Base-by-base conservation (phyloP, 53 echinoderm and acorn worm genomes). In the Holothuria scabra region DNA sequence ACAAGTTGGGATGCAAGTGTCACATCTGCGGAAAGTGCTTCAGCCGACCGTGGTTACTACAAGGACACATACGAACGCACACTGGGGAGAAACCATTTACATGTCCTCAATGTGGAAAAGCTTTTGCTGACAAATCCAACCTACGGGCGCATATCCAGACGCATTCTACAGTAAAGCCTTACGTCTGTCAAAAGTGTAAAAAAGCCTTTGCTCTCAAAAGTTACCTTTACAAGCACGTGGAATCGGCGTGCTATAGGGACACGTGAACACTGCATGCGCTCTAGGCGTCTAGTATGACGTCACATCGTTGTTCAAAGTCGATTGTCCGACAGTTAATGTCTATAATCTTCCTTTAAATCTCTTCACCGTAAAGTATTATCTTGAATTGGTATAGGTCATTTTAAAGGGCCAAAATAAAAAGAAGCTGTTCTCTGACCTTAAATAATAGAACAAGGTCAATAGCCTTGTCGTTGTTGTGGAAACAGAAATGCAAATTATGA, bases 81-180 rank as follows among this genome's bases (percentile, higher is more conserved):
- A 99, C 99, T 6, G 99, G 99, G 11, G 99, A 99, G 86, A 95
- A 95, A 41, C 99, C 99, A 10, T 99, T 95, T 84, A 31, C 87
- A 67, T 94, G 94, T 70, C 99, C 94, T 20, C 87, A 92, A 76
- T 99, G 99, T 38, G 91, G 92, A 64, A 99, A 99, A 81, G 92
- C 99, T 52, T 99, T 99, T 81, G 94, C 99, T n/a, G 99, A 99
- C 88, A 99, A 99, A 84, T 99, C 99, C 41, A 99, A 99, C 89
- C 80, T 99, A 59, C 86, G 99, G 57, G 94, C 99, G n/a, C 99
- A 99, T 84, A 81, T 94, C 86, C 93, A 99, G 84, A 99, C 99
- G 3, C 99, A 99, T 84, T 92, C 92, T 59, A 94, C 95, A 67
- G 90, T 94, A 79, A 97, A 99, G 63, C 99, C 99, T 20, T 99